Conservation (phyloP, 2,888 invertebrate species). For the Suillia variegata region DNA sequence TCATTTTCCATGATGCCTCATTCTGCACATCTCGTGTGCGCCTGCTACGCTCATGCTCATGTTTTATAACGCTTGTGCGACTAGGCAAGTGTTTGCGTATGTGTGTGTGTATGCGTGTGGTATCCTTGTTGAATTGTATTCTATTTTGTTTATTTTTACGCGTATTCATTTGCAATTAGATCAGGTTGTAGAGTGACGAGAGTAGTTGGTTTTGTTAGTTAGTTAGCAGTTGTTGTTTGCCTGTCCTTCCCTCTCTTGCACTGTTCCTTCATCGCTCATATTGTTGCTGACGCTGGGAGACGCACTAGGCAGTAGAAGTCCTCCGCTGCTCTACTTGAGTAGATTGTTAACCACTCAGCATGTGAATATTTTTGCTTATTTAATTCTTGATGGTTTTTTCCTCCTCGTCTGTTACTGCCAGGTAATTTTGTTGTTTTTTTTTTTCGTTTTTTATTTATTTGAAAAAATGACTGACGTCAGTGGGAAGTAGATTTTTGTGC, state of each 20-base stretch:
- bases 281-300: conserved; percentile 19
- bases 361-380: conserved; percentile 34
- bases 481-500: not conserved
- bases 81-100: not conserved
- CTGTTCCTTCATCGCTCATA: too few relatives aligned
- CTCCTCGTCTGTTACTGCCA: too few relatives aligned
- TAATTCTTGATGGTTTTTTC: conserved; percentile 36
- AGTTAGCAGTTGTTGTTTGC: too few relatives aligned
- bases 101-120: not conserved
- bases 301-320: not conserved
- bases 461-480: conserved; percentile 3
- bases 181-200: conserved; percentile 23
- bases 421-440: too few relatives aligned
- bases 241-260: too few relatives aligned
- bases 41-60: too few relatives aligned
- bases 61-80: too few relatives aligned
- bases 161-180: conserved; percentile 45
- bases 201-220: not conserved
- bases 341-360: conserved; percentile 38
- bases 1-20: conserved; percentile 17
- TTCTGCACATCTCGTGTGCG: too few relatives aligned
- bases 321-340: conserved; percentile 14
- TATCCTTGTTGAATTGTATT: conserved; percentile 6
- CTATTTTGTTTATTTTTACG: conserved; percentile 25
- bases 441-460: not conserved